A percentile compares a stretch with the other conserved stretches of the same genome.
Conservation (phyloP, 2,797 vertebrate species). For the Odontamblyopus lacepedii region DNA sequence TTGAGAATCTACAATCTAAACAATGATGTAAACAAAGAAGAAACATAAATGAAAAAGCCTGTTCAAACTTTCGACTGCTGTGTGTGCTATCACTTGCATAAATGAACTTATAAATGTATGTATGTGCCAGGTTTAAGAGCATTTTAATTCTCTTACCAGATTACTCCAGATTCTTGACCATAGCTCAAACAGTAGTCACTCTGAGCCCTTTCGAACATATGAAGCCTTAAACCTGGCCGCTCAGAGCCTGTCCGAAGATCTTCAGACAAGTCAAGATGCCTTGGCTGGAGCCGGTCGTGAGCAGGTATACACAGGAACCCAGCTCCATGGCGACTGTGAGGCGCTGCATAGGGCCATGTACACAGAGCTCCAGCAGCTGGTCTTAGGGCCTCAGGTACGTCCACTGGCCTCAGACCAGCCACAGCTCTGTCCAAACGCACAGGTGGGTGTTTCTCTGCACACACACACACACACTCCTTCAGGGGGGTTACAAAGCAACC, state of each 20-base stretch:
- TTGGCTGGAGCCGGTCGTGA: conserved; percentile 71
- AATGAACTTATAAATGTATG: neutral
- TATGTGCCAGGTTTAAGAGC: neutral
- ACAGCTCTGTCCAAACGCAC: conserved; percentile 78
- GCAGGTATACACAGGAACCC: conserved; percentile 72
- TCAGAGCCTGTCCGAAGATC: conserved; percentile 73
- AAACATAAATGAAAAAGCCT: no score
- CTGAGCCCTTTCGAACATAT: conserved; percentile 87
- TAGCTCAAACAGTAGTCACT: conserved; percentile 48
- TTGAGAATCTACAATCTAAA: no score
- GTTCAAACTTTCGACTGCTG: no score
- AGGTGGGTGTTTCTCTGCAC: conserved; percentile 72
- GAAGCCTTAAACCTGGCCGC: conserved; percentile 80
- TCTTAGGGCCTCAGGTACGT: conserved; percentile 84
- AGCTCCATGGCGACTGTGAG: conserved; percentile 75
- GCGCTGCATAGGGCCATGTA: conserved; percentile 77
- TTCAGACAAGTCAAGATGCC: conserved; percentile 70
- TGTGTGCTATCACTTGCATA: neutral
- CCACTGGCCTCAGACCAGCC: conserved; percentile 68
- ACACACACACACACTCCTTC: conserved; percentile 2
- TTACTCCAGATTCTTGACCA: conserved; percentile 85
- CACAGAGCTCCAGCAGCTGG: conserved; percentile 80
- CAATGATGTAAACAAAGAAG: no score
- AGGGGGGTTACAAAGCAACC: conserved; percentile 11
- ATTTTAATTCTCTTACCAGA: conserved; percentile 63